Percentiles rank a stretch among this genome's conserved stretches.
phyloP scores from a whole-genome alignment of 1,140 invertebrate genomes.

The Meloidogyne exigua region DNA sequence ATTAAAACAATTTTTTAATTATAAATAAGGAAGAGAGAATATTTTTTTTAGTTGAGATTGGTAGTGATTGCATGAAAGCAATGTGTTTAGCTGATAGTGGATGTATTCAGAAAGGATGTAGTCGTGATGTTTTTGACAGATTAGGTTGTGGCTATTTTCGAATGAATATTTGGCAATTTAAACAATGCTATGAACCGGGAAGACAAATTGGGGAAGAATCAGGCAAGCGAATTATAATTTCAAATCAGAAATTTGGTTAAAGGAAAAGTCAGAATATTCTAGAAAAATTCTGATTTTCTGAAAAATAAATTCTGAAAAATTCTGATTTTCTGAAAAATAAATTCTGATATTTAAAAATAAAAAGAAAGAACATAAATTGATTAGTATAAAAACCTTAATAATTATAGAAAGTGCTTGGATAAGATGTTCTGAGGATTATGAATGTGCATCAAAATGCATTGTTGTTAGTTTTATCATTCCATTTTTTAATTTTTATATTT shows the following conservation, averaged over 20 bases:
- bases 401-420: conserved; percentile 54
- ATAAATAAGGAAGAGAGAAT: too few species aligned
- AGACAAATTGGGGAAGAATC: conserved; percentile 59
- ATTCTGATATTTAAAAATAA: too few species aligned
- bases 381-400: not conserved
- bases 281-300: not conserved
- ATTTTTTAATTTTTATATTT: not conserved
- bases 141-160: conserved; percentile 62
- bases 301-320: too few species aligned
- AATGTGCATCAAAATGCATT: conserved; percentile 60
- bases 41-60: conserved; percentile 54
- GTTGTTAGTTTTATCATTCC: conserved; percentile 42
- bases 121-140: conserved; percentile 52
- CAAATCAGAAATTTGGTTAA: not conserved
- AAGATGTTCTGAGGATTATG: conserved; percentile 61
- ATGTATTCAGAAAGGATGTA: conserved; percentile 57
- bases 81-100: conserved; percentile 61
- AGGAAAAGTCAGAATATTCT: not conserved
- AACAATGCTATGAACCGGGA: conserved; percentile 64
- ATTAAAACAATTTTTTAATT: too few species aligned
- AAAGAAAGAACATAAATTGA: too few species aligned
- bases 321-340: too few species aligned
- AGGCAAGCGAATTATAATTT: not conserved
- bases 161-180: conserved; percentile 63
- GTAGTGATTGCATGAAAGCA: conserved; percentile 59